Evolutionary conservation across 2,113 vertebrate species (phyloP).

Genomic region (Semnornis frantzii): DNA sequence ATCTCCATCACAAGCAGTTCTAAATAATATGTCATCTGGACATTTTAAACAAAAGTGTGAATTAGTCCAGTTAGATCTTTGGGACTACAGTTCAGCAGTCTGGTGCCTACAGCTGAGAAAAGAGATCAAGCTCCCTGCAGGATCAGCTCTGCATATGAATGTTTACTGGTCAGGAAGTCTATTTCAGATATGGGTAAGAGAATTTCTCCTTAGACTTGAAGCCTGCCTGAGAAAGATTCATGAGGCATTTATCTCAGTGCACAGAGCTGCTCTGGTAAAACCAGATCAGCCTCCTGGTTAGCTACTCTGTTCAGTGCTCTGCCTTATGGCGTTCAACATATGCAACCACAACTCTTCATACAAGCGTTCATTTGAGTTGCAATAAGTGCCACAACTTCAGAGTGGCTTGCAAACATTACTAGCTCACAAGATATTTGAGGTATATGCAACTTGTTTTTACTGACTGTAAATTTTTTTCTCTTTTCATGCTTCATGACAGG

Average conservation of each 20-base stretch:
- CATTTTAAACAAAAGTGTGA: not conserved
- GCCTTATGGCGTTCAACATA: fast-evolving
- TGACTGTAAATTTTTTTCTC: not conserved
- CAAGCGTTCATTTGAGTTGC: not conserved
- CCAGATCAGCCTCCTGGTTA: not conserved
- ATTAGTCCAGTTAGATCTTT: not conserved
- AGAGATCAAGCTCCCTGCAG: not conserved
- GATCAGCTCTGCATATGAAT: fast-evolving
- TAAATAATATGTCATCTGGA: not conserved
- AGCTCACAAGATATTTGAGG: not conserved
- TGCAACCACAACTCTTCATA: not conserved
- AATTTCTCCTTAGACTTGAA: not conserved
- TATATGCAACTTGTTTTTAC: not conserved
- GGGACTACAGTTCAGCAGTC: not conserved
- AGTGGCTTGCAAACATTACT: not conserved
- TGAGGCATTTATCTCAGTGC: not conserved
- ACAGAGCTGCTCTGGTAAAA: not conserved
- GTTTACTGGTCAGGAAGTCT: not conserved
- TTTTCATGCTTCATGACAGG: not conserved
- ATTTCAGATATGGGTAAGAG: fast-evolving
- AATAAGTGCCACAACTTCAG: not conserved
- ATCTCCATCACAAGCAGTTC: not conserved
- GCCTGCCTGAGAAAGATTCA: not conserved
- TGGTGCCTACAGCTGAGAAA: not conserved
- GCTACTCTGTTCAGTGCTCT: not conserved